Conservation (phyloP, 2,113 vertebrate species). For the Melanotaenia duboulayi region DNA sequence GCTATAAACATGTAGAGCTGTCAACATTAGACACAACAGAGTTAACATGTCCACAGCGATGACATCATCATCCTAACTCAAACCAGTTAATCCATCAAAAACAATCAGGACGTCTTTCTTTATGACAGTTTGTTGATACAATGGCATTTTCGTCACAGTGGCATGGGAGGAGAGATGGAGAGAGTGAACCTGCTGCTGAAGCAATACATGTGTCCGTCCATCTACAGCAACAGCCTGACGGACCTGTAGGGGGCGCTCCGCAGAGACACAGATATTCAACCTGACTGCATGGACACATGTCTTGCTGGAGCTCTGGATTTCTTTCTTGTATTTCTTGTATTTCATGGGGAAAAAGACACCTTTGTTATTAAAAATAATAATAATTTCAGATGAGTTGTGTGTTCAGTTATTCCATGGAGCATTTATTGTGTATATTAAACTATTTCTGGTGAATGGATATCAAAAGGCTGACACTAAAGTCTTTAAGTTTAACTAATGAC, state of each 20-base stretch:
- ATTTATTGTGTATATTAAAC: neutral
- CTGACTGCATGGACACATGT: neutral
- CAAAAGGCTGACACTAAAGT: too few relatives aligned
- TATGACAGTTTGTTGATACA: neutral
- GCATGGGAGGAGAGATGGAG: slow-evolving; percentile 68
- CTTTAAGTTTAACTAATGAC: too few relatives aligned
- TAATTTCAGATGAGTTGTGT: neutral
- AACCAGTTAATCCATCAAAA: too few relatives aligned
- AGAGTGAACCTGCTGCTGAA: slow-evolving; percentile 76
- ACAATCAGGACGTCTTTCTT: too few relatives aligned
- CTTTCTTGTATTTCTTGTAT: slow-evolving; percentile 30
- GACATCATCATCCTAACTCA: too few relatives aligned
- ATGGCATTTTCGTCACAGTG: slow-evolving; percentile 52
- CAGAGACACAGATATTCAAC: neutral
- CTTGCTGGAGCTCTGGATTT: slow-evolving; percentile 17
- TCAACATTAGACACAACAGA: neutral
- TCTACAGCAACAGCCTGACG: slow-evolving; percentile 68
- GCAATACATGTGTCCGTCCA: slow-evolving; percentile 79
- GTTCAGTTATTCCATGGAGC: neutral
- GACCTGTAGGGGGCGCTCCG: slow-evolving; percentile 54
- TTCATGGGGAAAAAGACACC: slow-evolving; percentile 26
- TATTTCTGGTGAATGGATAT: too few relatives aligned
- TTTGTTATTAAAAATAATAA: slow-evolving; percentile 49
- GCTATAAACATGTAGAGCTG: too few relatives aligned
- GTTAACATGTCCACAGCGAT: too few relatives aligned